Evolutionary conservation across 1,140 invertebrate species (phyloP).

Genomic region (Laupala kohalensis): DNA sequence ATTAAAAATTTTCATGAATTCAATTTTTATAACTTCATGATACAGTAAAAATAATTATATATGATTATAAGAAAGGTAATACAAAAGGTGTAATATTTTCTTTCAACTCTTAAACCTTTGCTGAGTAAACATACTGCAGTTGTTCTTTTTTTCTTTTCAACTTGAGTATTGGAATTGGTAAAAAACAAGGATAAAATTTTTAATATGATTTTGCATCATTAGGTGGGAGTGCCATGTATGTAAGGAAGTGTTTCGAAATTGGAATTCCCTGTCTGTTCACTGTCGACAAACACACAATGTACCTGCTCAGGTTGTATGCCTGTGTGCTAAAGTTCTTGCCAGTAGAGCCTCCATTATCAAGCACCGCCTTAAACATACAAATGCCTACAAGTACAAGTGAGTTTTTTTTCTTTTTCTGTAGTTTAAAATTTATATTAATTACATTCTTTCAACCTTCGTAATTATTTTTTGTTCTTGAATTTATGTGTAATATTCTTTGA

Average conservation of each 20-base stretch:
- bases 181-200: too few species aligned
- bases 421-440: neutral
- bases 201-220: too few species aligned
- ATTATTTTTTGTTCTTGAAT: neutral
- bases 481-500: neutral
- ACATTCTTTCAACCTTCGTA: neutral
- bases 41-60: too few species aligned
- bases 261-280: constrained; percentile 13
- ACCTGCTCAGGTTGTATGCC: constrained; percentile 13
- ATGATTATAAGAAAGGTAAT: too few species aligned
- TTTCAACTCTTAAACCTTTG: too few species aligned
- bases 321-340: constrained; percentile 13
- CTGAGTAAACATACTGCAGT: too few species aligned
- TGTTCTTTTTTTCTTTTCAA: too few species aligned
- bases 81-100: too few species aligned
- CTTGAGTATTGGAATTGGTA: too few species aligned
- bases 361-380: constrained; percentile 15
- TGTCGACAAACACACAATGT: constrained; percentile 7
- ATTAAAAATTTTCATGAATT: too few species aligned
- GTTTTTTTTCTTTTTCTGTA: neutral
- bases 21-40: too few species aligned
- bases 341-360: constrained; percentile 13
- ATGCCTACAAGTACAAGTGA: constrained; percentile 14
- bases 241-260: constrained; percentile 8
- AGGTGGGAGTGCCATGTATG: constrained; percentile 16